Evolutionary conservation across 2,888 invertebrate genomes (phyloP).

Genomic region (Stenolophus ochropezus): DNA sequence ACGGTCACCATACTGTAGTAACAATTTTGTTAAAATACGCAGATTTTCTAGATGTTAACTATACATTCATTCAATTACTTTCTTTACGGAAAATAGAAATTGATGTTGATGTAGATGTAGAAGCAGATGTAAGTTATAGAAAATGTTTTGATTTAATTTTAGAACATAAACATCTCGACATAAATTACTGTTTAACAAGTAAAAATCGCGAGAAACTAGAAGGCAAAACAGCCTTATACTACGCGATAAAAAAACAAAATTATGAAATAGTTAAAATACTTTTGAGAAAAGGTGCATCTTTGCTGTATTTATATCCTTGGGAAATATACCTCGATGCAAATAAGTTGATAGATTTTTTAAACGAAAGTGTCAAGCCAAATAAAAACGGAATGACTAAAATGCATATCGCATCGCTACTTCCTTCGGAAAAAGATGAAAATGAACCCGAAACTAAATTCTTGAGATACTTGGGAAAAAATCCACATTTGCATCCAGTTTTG

Average conservation of each 20-base stretch:
- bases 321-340: conserved; percentile 39
- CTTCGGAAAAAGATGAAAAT: conserved; percentile 51
- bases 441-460: conserved; percentile 52
- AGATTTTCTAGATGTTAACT: conserved; percentile 4
- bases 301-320: conserved; percentile 53
- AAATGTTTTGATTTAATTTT: conserved; percentile 49
- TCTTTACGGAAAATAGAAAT: conserved; percentile 19
- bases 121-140: conserved; percentile 1
- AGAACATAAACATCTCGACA: conserved; percentile 33
- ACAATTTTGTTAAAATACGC: conserved; percentile 36
- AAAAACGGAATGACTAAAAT: conserved; percentile 43
- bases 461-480: conserved; percentile 47
- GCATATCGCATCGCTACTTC: conserved; percentile 32
- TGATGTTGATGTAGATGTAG: background rate
- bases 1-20: conserved; percentile 41
- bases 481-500: conserved; percentile 36
- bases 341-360: conserved; percentile 41
- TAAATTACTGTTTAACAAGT: conserved; percentile 39
- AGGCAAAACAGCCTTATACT: conserved; percentile 51
- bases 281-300: conserved; percentile 30
- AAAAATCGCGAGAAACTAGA: conserved; percentile 36
- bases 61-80: conserved; percentile 47
- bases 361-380: conserved; percentile 47
- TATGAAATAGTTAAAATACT: conserved; percentile 24
- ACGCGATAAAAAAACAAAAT: conserved; percentile 50